Percentiles rank a stretch among this genome's conserved stretches.
Evolutionary conservation across 35 echinoderm and acorn worm species (phyloP).

Genomic region (Apostichopus parvimensis): DNA sequence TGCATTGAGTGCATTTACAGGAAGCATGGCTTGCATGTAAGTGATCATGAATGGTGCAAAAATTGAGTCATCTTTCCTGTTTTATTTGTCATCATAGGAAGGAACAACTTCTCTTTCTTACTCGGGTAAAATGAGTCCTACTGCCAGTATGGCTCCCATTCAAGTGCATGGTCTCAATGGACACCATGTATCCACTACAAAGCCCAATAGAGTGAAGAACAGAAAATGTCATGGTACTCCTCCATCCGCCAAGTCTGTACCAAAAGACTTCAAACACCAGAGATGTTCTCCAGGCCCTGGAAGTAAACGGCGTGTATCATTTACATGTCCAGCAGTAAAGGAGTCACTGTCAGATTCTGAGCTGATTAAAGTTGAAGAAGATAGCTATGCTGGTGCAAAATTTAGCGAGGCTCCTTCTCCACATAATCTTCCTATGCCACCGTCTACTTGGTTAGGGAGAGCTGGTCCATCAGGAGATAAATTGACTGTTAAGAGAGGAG

Average conservation of each 20-base stretch:
- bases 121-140: conserved; percentile 29
- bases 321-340: conserved; percentile 3
- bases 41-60: too few species aligned
- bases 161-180: conserved; percentile 3
- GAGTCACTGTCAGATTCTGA: conserved; percentile 49
- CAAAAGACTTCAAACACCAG: not conserved
- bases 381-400: conserved; percentile 84
- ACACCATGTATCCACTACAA: not conserved
- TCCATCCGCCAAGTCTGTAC: not conserved
- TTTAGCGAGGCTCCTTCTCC: conserved; percentile 79
- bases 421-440: conserved; percentile 66
- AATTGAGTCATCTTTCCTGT: not conserved
- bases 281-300: not conserved
- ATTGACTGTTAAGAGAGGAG: not conserved
- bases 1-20: too few species aligned
- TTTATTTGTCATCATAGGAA: not conserved
- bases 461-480: not conserved
- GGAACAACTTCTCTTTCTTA: not conserved
- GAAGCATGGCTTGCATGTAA: too few species aligned
- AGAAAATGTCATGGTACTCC: conserved; percentile 28
- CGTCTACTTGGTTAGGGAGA: conserved; percentile 58
- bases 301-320: conserved; percentile 29
- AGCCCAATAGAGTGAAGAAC: not conserved
- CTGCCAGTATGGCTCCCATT: conserved; percentile 22
- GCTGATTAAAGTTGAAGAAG: conserved; percentile 35